A percentile compares a stretch with the other conserved stretches of the same genome.
phyloP scores from a whole-genome alignment of 2,888 invertebrate species.

The Hipparchia sbordonii region DNA sequence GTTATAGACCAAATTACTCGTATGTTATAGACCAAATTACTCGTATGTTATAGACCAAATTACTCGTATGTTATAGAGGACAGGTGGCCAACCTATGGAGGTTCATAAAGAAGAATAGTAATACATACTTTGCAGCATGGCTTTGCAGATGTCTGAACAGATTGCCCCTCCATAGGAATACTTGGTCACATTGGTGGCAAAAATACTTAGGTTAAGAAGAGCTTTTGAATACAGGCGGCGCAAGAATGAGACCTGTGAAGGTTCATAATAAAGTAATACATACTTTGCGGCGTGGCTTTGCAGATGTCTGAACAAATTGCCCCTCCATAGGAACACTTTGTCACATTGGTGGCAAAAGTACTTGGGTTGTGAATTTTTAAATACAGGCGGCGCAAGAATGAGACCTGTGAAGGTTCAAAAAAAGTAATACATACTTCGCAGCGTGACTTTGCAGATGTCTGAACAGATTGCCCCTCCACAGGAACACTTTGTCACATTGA shows the following conservation, averaged over 20 bases:
- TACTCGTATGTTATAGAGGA: too few relatives aligned
- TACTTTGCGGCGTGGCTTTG: constrained; percentile 84
- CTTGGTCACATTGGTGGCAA: constrained; percentile 84
- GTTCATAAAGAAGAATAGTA: too few relatives aligned
- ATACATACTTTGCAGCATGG: constrained; percentile 75
- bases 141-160: constrained; percentile 88
- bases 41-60: too few relatives aligned
- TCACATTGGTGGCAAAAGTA: constrained; percentile 79
- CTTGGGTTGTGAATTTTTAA: too few relatives aligned
- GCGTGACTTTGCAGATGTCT: constrained; percentile 88
- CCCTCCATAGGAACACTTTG: constrained; percentile 91
- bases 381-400: too few relatives aligned
- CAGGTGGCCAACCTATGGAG: too few relatives aligned
- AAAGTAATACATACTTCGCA: constrained; percentile 53
- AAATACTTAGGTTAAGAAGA: constrained; percentile 20
- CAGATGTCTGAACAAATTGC: constrained; percentile 89
- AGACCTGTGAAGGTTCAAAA: too few relatives aligned
- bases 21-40: too few relatives aligned
- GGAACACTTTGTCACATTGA: constrained; percentile 88
- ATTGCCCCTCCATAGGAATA: constrained; percentile 92
- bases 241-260: too few relatives aligned
- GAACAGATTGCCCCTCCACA: constrained; percentile 90
- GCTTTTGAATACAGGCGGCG: too few relatives aligned
- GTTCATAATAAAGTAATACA: background rate
- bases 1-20: too few relatives aligned